Evolutionary conservation across 2,888 invertebrate genomes (phyloP), one percentile per base, ranked within the genome.

Genomic region (Hedychridium roseum): DNA sequence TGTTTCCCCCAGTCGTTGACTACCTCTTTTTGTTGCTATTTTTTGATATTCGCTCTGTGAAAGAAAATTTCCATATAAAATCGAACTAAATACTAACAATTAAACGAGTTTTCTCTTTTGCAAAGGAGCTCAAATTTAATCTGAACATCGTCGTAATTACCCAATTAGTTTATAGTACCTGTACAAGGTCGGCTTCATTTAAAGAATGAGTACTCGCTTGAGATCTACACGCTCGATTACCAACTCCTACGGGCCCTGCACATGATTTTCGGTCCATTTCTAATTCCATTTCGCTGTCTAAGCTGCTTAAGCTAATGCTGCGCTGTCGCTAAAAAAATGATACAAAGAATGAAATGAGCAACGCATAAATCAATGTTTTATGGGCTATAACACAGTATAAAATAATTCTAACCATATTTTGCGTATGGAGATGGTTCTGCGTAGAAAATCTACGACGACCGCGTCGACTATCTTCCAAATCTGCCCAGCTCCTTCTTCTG

Each of bases 271-370:
- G 3, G 82, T 86, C 63, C 49, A 77, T 64, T 43, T 74, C 78
- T 50, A 80, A 67, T 39, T 93, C 93, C 54, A 90, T 89, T 74
- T 94, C 93, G 18, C 93, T 93, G 77, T 94, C 94, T 84, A 94
- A 86, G 73, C 89, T 89, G 74, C 89, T 89, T 56, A 90, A 79
- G 70, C 89, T 89, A 71, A 88, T 86, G 74, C 88, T 88, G 63
- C 71, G 73, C 55, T 78, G 76, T 50, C 77, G 74, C 71, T 74
- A 59, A 55, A 66, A 66, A 49, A 9, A 16, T 26, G n/a, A 3
- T n/a, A 9, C 14, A 30, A 28, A 34, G 7, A 44, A 50, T 48
- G 46, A 43, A 45, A 39, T 4, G 51, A 50, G 43, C 46, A 18
- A 49, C 4, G 12, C 43, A 60, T 43, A 44, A 17, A 43, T 44